Evolutionary conservation across 2,797 vertebrate species (phyloP).

Genomic region (Catamblyrhynchus diadema): DNA sequence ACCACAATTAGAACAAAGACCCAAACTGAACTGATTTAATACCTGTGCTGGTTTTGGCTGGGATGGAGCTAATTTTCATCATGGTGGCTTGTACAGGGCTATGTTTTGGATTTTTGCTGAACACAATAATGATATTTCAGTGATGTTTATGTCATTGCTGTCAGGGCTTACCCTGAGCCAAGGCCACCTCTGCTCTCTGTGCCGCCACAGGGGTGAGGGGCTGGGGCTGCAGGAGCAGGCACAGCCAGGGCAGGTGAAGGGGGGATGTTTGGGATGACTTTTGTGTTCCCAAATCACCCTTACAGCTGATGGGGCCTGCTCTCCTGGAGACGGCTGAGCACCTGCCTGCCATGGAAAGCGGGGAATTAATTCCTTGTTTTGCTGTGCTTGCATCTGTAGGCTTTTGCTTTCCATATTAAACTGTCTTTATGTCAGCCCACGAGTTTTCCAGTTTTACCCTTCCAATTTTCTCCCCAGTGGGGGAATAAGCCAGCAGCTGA

Average conservation of each 20-base stretch:
- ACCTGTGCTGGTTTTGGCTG: background rate
- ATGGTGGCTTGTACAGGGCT: background rate
- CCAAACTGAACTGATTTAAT: background rate
- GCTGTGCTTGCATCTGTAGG: background rate
- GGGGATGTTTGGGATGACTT: too few relatives aligned
- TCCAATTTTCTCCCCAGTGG: background rate
- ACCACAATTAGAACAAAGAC: background rate
- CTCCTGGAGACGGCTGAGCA: background rate
- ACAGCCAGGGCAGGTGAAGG: background rate
- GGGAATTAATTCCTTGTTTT: background rate
- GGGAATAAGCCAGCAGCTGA: background rate
- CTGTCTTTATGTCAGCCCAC: background rate
- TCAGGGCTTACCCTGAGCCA: background rate
- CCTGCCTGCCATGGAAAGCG: background rate
- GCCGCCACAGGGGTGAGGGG: background rate
- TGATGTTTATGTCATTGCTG: background rate
- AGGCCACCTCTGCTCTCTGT: background rate
- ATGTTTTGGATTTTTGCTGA: background rate
- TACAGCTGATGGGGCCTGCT: background rate
- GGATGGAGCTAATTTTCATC: background rate
- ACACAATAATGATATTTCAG: too few relatives aligned
- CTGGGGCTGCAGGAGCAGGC: background rate
- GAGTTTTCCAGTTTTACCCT: background rate
- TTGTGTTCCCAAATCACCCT: background rate
- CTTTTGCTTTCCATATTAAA: background rate